Evolutionary conservation across 2,113 vertebrate species (phyloP).

Genomic region (Lophotis ruficrista): DNA sequence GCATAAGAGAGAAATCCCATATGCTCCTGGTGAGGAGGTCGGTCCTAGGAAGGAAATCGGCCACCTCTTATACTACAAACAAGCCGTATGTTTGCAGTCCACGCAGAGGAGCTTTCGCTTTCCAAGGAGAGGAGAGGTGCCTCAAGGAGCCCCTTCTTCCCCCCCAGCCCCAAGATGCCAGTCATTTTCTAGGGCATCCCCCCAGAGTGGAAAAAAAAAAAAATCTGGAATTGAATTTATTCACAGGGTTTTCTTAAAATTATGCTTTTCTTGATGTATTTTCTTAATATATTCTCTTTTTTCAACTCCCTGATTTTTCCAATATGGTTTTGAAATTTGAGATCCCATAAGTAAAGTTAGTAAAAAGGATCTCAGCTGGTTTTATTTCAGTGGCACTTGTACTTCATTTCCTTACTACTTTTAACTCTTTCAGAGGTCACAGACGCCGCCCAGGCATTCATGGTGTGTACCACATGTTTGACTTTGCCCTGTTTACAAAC

Average conservation of each 20-base stretch:
- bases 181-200: not conserved
- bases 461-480: not conserved
- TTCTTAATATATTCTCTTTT: not conserved
- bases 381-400: not conserved
- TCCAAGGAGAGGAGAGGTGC: not conserved
- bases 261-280: not conserved
- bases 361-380: not conserved
- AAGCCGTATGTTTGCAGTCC: not conserved
- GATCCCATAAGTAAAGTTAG: not conserved
- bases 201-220: not conserved
- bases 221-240: not conserved
- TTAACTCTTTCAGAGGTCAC: not conserved
- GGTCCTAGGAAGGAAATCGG: not conserved
- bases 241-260: not conserved
- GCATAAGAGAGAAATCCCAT: not conserved
- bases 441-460: not conserved
- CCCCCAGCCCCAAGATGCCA: fast-evolving
- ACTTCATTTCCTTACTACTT: not conserved
- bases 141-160: not conserved
- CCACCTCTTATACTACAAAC: not conserved
- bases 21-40: too few relatives aligned
- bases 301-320: not conserved
- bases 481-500: not conserved
- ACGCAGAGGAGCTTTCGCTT: not conserved
- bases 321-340: not conserved